Base-by-base conservation (phyloP, 2,113 vertebrate genomes). In the Campylomormyrus tamandua region DNA sequence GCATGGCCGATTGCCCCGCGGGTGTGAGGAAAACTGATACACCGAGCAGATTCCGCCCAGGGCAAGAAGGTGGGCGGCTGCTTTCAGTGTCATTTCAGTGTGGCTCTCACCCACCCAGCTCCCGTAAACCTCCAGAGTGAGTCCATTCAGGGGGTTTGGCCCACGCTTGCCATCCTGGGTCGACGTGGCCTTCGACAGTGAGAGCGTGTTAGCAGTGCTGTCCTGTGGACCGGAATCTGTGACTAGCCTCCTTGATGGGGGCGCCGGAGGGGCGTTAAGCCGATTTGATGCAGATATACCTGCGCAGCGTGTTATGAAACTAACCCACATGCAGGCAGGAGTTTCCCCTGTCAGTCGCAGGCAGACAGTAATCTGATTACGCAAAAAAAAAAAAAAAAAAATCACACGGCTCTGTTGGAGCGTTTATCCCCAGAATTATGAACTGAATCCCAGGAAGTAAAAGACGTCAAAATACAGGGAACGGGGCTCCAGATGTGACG, bases 351-450 rank as follows among this genome's bases (percentile, higher is more conserved):
- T 91, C 88, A 90, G 48, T 89, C 87, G 80, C 77, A 83, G 42
- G 52, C 70, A 83, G 53, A 87, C 88, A 84, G 86, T 91, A 92
- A 93, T 92, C 91, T 89, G 93, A 93, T 93, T 93, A 93, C 53
- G n/a, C 49, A 91, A 93, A 93, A 90, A 89, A 91, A 90, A 91
- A 90, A 58, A 74, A 58, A 90, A 77, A 91, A 89, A 91, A 89
- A 90, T 92, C 88, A 89, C 89, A 50, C 89, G 85, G 90, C 90
- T 91, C 91, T 89, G 86, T 50, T 90, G 91, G 89, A 90, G 90
- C 90, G 88, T 90, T 92, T 92, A 92, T 92, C 92, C 91, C 46
- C 92, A 90, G 91, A 92, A 92, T 92, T 93, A 92, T 85, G 89
- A 92, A 90, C 87, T 91, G 87, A 70, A 88, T 89, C 83, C 90